Evolutionary conservation across 2,113 vertebrate species (phyloP).

Genomic region (Callaeas wilsoni): DNA sequence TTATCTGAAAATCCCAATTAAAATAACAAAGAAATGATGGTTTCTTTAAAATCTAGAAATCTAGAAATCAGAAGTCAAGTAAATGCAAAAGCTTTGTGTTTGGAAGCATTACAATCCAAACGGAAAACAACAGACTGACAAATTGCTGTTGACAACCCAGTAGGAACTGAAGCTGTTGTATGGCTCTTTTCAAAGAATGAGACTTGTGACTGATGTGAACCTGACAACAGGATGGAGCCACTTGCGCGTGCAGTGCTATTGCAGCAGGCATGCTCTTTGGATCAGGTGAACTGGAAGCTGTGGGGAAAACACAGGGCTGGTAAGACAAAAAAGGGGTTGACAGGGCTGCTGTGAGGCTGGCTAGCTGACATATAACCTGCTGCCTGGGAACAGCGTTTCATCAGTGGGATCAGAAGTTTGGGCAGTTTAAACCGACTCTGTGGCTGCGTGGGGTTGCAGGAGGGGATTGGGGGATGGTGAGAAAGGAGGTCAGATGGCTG

Average conservation of each 20-base stretch:
- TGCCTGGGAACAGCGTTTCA: not conserved
- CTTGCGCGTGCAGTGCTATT: not conserved
- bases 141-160: not conserved
- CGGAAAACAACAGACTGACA: not conserved
- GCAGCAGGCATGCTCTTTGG: not conserved
- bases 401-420: not conserved
- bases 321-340: not conserved
- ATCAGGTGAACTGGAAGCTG: not conserved
- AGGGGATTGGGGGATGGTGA: not conserved
- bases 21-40: not conserved
- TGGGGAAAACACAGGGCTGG: not conserved
- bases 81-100: not conserved
- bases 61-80: not conserved
- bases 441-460: not conserved
- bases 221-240: not conserved
- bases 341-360: not conserved
- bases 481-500: slow-evolving; percentile 40
- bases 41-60: too few species aligned
- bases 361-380: not conserved
- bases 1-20: not conserved
- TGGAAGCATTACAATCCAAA: not conserved
- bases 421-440: not conserved
- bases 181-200: not conserved
- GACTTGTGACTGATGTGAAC: not conserved
- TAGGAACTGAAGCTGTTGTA: not conserved